Percentiles rank a stretch among this genome's conserved stretches.
Conservation (phyloP, 2,113 vertebrate species). For the Myanophis thanlyinensis region DNA sequence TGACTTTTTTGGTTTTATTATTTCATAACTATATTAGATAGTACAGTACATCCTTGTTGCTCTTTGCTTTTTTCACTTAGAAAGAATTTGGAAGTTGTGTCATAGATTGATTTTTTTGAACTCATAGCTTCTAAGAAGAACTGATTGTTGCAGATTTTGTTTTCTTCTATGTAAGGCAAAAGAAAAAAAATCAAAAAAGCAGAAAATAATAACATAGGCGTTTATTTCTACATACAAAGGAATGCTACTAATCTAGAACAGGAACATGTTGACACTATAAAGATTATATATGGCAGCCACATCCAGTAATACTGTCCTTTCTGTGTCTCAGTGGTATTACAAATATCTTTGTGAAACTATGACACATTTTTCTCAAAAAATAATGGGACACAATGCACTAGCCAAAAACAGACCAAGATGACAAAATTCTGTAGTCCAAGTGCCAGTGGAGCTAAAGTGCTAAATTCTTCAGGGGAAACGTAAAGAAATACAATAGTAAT, state of each 20-base stretch:
- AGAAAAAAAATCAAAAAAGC: neutral
- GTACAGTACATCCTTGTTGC: neutral
- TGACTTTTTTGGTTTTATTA: slow-evolving; percentile 6
- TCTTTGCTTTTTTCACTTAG: slow-evolving; percentile 26
- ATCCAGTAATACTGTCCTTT: neutral
- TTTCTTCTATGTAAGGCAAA: slow-evolving; percentile 16
- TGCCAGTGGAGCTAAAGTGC: neutral
- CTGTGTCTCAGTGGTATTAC: slow-evolving; percentile 15
- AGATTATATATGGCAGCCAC: slow-evolving; percentile 10
- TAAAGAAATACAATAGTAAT: neutral
- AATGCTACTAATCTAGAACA: neutral
- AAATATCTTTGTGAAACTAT: slow-evolving; percentile 28
- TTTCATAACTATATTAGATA: slow-evolving; percentile 30
- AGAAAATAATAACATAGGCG: neutral
- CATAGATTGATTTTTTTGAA: neutral
- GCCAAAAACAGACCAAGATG: slow-evolving; percentile 42
- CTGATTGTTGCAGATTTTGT: neutral
- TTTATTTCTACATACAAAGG: slow-evolving; percentile 30
- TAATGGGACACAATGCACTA: slow-evolving; percentile 41
- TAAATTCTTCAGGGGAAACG: neutral
- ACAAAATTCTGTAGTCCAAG: neutral
- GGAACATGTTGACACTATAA: slow-evolving; percentile 19
- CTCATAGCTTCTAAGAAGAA: neutral
- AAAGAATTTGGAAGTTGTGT: slow-evolving; percentile 20
- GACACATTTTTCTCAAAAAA: slow-evolving; percentile 38